Evolutionary conservation across 2,888 invertebrate species (phyloP), one percentile per base, ranked within the genome.

Genomic region (Eupithecia subfuscata): DNA sequence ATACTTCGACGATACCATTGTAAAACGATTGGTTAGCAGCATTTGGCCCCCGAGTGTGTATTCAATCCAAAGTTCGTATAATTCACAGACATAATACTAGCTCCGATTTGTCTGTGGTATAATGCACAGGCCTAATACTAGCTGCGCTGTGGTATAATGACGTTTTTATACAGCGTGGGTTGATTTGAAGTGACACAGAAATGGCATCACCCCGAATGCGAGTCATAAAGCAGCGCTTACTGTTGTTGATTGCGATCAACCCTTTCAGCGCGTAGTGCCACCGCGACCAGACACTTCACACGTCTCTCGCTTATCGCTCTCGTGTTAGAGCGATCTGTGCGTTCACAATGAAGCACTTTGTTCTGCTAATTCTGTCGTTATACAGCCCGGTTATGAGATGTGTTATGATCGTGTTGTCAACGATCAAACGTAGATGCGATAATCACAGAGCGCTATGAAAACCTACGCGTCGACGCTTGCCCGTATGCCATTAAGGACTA

Each of bases 191-290:
- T 76, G 71, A 37, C 65, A 68, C 30, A 76, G 68, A 43, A 37
- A 37, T 73, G 64, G 56, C 52, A 69, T 65, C 65, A 74, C 22
- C 70, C 75, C 69, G 78, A 82, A 78, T 79, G 78, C 76, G 79
- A 75, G 72, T 78, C 79, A 75, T 80, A 82, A 80, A 82, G 80
- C 79, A 79, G 78, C 77, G 71, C 79, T 80, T 79, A 79, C 80
- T 81, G 80, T 79, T 78, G 78, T 79, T 81, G 81, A 81, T 81
- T 79, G 80, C 79, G 79, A 80, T 79, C 79, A 80, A 80, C 80
- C 80, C 79, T 80, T 78, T 80, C 79, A 80, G 75, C 77, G 76
- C 80, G 52, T 73, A 79, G 77, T 74, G 81, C 71, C 79, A 79
- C 78, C 77, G 80, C 79, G 78, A 60, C 78, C 74, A 78, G 72